These are phyloP conservation scores for Microctonus aethiopoides DNA, from an alignment of 2,888 invertebrate genomes.

Conservation along the genomic window DNA sequence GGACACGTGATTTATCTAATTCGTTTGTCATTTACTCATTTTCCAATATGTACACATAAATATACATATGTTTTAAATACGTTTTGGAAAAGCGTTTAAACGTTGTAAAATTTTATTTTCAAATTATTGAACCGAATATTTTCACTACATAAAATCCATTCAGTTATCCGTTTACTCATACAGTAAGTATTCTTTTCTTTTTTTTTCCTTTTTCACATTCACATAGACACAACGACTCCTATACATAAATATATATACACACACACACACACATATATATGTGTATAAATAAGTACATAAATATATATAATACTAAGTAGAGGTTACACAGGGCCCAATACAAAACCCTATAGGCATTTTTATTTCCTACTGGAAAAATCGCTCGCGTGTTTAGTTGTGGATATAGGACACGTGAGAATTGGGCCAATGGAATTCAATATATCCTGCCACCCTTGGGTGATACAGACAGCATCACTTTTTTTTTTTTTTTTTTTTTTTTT, in stretches of 20 bases:
- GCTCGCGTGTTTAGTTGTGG: not conserved
- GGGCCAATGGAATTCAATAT: constrained; percentile 25
- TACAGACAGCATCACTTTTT: not conserved
- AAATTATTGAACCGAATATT: constrained; percentile 43
- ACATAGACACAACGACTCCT: not conserved
- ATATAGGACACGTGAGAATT: constrained; percentile 17
- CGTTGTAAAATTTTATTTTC: constrained; percentile 52
- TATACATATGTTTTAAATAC: not conserved
- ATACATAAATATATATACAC: not conserved
- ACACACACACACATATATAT: not conserved
- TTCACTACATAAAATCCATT: constrained; percentile 42
- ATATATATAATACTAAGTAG: not conserved
- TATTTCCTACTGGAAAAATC: not conserved
- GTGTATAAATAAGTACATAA: no score
- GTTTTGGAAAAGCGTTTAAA: constrained; percentile 41
- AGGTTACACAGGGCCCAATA: not conserved
- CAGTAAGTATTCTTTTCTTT: constrained; percentile 24
- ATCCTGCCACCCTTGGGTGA: constrained; percentile 9
- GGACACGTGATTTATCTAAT: no score
- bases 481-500: not conserved
- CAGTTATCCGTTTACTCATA: constrained; percentile 12
- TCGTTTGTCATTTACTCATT: no score
- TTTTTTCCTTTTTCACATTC: constrained; percentile 1
- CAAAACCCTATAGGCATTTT: not conserved
- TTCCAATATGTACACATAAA: constrained; percentile 4